phyloP scores from a whole-genome alignment of 2,888 invertebrate genomes.

The Orthosia gracilis region DNA sequence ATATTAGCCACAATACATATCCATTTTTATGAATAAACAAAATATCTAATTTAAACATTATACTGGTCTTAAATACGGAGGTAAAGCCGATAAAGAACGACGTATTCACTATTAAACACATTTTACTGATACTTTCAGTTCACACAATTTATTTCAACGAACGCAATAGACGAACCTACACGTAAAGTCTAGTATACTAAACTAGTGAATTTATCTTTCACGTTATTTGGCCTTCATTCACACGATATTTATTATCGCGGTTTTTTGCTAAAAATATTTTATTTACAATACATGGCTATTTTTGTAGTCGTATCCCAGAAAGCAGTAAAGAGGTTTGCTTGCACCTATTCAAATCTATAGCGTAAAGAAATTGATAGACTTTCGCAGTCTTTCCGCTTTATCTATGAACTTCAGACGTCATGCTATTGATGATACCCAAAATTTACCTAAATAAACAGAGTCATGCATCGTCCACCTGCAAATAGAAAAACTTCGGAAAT shows the following conservation, averaged over 20 bases:
- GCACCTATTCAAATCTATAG: slow-evolving; percentile 34
- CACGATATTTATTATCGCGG: slow-evolving; percentile 70
- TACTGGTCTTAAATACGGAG: slow-evolving; percentile 34
- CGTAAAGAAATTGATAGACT: slow-evolving; percentile 32
- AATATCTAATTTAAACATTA: slow-evolving; percentile 47
- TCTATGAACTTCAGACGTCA: slow-evolving; percentile 47
- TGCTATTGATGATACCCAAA: background rate
- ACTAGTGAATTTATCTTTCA: slow-evolving; percentile 69
- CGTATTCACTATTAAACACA: slow-evolving; percentile 41
- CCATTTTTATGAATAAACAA: slow-evolving; percentile 46
- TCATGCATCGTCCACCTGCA: slow-evolving; percentile 12
- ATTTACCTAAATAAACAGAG: background rate
- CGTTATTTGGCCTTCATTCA: slow-evolving; percentile 73
- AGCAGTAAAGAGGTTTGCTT: slow-evolving; percentile 57
- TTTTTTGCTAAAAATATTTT: slow-evolving; percentile 73
- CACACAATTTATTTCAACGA: slow-evolving; percentile 53
- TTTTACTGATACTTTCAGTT: slow-evolving; percentile 46
- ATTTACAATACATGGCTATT: slow-evolving; percentile 67
- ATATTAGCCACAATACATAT: slow-evolving; percentile 41
- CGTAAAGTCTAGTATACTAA: slow-evolving; percentile 61
- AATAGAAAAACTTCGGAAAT: slow-evolving; percentile 18
- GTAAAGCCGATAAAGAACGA: slow-evolving; percentile 39
- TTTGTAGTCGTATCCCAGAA: slow-evolving; percentile 63
- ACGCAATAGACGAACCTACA: slow-evolving; percentile 45
- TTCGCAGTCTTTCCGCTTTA: slow-evolving; percentile 18